A percentile compares a stretch with the other conserved stretches of the same genome.
These are phyloP conservation scores for Bergia sp. DNA, from an alignment of 92 coral and sea anemone species.

Conservation along the genomic window DNA sequence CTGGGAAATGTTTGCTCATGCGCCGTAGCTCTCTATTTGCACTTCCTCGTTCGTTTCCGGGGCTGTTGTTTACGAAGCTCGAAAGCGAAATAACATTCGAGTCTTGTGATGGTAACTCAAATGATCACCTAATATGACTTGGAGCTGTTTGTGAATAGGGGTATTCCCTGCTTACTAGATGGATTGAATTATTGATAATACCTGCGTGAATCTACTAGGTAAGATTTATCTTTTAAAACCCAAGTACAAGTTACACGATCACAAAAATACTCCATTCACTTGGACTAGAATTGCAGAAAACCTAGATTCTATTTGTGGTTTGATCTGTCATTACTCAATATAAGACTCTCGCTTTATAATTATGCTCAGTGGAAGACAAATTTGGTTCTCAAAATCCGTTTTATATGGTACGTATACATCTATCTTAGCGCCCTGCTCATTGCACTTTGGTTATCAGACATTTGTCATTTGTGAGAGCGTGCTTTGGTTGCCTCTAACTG, in stretches of 20 bases:
- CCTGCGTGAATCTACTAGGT: neutral
- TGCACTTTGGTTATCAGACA: too few species aligned
- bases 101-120: neutral
- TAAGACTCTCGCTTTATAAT: neutral
- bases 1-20: constrained; percentile 36
- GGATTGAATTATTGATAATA: constrained; percentile 1
- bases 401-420: neutral
- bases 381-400: neutral
- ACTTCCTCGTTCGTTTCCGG: neutral
- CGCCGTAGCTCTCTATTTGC: neutral
- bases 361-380: neutral
- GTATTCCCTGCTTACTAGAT: constrained; percentile 31
- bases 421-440: too few species aligned
- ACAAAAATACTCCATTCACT: neutral
- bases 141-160: constrained; percentile 7
- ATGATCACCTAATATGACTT: neutral
- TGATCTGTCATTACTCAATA: neutral
- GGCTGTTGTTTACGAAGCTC: neutral
- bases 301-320: neutral
- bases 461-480: too few species aligned
- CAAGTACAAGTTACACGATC: neutral
- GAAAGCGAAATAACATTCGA: neutral
- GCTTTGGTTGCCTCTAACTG: too few species aligned
- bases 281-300: neutral
- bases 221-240: neutral